Conservation (phyloP, 2,797 vertebrate species). For the Rallus crepitans region DNA sequence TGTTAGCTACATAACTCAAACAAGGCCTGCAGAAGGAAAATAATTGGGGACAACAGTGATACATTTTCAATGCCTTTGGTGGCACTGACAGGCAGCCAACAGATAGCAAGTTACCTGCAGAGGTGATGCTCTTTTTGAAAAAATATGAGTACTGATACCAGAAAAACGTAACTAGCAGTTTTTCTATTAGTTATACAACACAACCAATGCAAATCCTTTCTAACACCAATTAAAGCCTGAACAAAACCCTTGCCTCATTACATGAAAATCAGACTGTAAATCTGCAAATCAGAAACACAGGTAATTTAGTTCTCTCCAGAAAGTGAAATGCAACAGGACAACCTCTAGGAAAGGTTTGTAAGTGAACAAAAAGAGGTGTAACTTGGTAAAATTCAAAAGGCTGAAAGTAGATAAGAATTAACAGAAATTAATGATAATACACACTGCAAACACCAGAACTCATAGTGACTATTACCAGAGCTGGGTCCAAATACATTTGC, state of each 20-base stretch:
- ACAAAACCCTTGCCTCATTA: not conserved
- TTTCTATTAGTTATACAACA: not conserved
- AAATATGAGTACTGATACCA: not conserved
- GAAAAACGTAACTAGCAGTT: not conserved
- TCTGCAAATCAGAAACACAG: not conserved
- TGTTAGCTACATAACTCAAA: not conserved
- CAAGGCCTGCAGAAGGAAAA: not conserved
- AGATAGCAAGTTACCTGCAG: not conserved
- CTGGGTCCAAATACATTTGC: not conserved
- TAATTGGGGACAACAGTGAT: not conserved
- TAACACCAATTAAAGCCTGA: not conserved
- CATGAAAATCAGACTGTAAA: not conserved
- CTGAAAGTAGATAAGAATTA: not conserved
- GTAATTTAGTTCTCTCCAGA: not conserved
- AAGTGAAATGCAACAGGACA: not conserved
- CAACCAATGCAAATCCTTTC: not conserved
- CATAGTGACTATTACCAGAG: not conserved
- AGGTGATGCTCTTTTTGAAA: not conserved
- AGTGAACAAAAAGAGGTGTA: not conserved
- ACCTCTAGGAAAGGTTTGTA: not conserved
- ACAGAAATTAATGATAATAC: not conserved
- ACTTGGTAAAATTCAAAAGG: not conserved
- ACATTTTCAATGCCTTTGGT: not conserved
- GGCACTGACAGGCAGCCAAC: not conserved
- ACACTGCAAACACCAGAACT: not conserved